Conservation (phyloP, 2,797 vertebrate genomes). For the Pangasius krempfi region DNA sequence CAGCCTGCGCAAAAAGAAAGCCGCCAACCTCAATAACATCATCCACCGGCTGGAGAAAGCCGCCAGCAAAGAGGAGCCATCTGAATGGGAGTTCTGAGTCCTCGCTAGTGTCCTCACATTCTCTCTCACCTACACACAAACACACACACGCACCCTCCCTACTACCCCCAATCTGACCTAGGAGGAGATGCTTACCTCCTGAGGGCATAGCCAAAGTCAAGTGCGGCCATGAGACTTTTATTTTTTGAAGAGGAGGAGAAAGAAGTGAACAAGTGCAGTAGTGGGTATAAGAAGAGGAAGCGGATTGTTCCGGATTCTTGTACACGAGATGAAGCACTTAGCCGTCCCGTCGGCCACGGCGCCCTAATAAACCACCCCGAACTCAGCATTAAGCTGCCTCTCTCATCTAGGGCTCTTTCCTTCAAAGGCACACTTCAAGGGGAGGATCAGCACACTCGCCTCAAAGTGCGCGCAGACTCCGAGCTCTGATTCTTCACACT, state of each 20-base stretch:
- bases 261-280: conserved; percentile 30
- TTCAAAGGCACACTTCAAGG: conserved; percentile 62
- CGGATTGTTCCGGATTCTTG: conserved; percentile 40
- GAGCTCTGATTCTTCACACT: conserved; percentile 87
- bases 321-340: conserved; percentile 82
- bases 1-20: conserved; percentile 98
- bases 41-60: conserved; percentile 99
- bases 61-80: conserved; percentile 94
- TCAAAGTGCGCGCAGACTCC: conserved; percentile 93
- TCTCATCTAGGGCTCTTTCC: conserved; percentile 76
- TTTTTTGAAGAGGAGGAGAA: conserved; percentile 32
- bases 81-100: conserved; percentile 90
- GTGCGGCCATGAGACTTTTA: conserved; percentile 74
- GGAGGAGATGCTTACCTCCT: conserved; percentile 80
- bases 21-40: conserved; percentile 99
- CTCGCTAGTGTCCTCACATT: not conserved
- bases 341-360: conserved; percentile 86
- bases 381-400: conserved; percentile 76
- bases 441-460: conserved; percentile 63
- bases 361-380: conserved; percentile 84
- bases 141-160: conserved; percentile 51
- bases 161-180: conserved; percentile 80
- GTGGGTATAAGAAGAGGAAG: conserved; percentile 32
- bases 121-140: conserved; percentile 34
- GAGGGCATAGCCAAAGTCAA: conserved; percentile 79